Conservation (phyloP, 2,888 invertebrate genomes). For the Acrobeloides nanus region DNA sequence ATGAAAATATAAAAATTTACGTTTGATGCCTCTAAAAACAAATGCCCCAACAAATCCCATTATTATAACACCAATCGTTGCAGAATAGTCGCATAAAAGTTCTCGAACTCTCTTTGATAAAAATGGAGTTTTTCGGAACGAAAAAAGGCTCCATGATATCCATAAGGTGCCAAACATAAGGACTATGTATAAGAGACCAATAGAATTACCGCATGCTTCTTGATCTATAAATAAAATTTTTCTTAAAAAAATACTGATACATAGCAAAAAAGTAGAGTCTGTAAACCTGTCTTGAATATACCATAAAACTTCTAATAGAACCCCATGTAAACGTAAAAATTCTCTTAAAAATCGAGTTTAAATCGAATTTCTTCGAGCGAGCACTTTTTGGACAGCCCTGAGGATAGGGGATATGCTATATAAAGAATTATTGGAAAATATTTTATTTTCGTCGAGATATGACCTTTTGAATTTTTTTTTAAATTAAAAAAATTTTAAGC, state of each 20-base stretch:
- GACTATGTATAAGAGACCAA: constrained; percentile 33
- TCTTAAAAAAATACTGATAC: constrained; percentile 1
- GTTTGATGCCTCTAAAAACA: constrained; percentile 17
- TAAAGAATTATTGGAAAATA: no score
- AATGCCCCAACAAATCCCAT: constrained; percentile 26
- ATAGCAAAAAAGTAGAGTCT: constrained; percentile 8
- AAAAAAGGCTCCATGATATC: constrained; percentile 23
- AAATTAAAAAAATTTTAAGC: no score
- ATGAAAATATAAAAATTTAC: constrained; percentile 9
- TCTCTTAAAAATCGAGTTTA: no score
- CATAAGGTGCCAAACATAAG: constrained; percentile 38
- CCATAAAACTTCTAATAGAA: no score
- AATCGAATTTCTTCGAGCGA: no score
- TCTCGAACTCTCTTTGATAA: constrained; percentile 25
- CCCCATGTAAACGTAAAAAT: no score
- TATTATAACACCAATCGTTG: constrained; percentile 24
- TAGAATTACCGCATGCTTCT: constrained; percentile 16
- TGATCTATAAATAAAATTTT: neutral
- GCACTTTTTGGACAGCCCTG: no score
- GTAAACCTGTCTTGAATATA: no score
- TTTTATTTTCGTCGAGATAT: no score
- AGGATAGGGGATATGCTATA: no score
- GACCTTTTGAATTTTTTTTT: no score
- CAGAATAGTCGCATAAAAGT: constrained; percentile 24
- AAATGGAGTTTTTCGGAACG: constrained; percentile 22